Conservation (phyloP, 1,140 invertebrate species). For the Mamestra configurata region DNA sequence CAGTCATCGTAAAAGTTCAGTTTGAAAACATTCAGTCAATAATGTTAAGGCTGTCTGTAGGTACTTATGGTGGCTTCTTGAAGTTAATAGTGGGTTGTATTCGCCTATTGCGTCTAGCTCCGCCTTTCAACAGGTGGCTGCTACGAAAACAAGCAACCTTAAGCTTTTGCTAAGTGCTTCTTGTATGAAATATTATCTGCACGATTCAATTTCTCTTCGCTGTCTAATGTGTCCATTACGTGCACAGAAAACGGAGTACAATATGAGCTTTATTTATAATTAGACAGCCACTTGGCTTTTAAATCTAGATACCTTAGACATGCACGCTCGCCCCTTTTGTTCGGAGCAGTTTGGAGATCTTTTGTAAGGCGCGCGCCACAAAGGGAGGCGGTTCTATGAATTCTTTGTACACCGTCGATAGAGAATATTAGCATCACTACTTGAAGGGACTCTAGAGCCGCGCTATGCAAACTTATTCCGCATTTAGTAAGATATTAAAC, state of each 20-base stretch:
- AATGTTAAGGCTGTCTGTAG: background rate
- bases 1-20: background rate
- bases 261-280: background rate
- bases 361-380: constrained; percentile 18
- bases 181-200: too few relatives aligned
- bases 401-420: background rate
- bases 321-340: constrained; percentile 18
- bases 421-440: constrained; percentile 31
- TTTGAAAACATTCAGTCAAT: too few relatives aligned
- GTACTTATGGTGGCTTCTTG: background rate
- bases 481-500: background rate
- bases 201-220: too few relatives aligned
- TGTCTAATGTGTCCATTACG: background rate
- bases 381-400: constrained; percentile 7
- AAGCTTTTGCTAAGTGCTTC: background rate
- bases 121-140: constrained; percentile 20
- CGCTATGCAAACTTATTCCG: background rate
- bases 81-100: constrained; percentile 6
- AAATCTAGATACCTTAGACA: constrained; percentile 37
- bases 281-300: constrained; percentile 25
- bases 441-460: background rate
- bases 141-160: background rate
- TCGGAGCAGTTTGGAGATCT: constrained; percentile 9
- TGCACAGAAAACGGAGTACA: background rate
- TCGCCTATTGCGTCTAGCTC: constrained; percentile 9